A percentile compares a stretch with the other conserved stretches of the same genome.
phyloP scores from a whole-genome alignment of 2,888 invertebrate genomes.

The Hemithea aestivaria region DNA sequence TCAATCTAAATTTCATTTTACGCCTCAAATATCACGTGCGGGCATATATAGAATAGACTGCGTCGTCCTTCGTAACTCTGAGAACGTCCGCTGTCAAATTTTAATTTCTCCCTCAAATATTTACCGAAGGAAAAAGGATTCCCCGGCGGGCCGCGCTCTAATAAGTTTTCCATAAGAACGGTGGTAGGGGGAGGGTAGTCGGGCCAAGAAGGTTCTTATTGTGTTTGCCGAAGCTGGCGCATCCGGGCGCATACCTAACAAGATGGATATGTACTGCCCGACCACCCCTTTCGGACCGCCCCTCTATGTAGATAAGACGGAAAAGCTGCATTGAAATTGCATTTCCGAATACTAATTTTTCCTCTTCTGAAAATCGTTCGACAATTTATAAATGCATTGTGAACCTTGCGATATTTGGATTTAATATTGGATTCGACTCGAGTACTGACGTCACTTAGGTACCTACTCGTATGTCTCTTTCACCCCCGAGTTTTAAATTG shows the following conservation, averaged over 20 bases:
- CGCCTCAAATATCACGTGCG: slow-evolving; percentile 75
- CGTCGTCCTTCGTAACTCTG: slow-evolving; percentile 58
- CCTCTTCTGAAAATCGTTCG: slow-evolving; percentile 46
- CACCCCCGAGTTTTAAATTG: slow-evolving; percentile 26
- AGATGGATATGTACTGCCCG: slow-evolving; percentile 71
- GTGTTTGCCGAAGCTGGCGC: slow-evolving; percentile 78
- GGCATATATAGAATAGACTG: slow-evolving; percentile 68
- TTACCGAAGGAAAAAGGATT: slow-evolving; percentile 79
- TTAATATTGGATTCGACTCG: slow-evolving; percentile 13
- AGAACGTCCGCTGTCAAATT: slow-evolving; percentile 73
- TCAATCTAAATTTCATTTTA: slow-evolving; percentile 78
- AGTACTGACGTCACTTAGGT: slow-evolving; percentile 5
- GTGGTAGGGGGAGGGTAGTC: slow-evolving; percentile 39
- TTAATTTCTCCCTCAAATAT: slow-evolving; percentile 80
- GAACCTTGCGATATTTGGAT: slow-evolving; percentile 11
- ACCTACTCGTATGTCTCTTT: slow-evolving; percentile 17
- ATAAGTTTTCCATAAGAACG: slow-evolving; percentile 78
- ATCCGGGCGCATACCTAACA: slow-evolving; percentile 78
- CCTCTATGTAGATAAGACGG: slow-evolving; percentile 51
- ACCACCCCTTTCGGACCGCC: slow-evolving; percentile 65
- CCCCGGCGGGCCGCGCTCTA: slow-evolving; percentile 75
- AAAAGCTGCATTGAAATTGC: slow-evolving; percentile 74
- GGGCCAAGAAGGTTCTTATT: slow-evolving; percentile 71
- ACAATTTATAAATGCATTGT: slow-evolving; percentile 24
- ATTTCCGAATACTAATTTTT: slow-evolving; percentile 75